Conservation (phyloP, 2,888 invertebrate genomes). For the Acleris laterana region DNA sequence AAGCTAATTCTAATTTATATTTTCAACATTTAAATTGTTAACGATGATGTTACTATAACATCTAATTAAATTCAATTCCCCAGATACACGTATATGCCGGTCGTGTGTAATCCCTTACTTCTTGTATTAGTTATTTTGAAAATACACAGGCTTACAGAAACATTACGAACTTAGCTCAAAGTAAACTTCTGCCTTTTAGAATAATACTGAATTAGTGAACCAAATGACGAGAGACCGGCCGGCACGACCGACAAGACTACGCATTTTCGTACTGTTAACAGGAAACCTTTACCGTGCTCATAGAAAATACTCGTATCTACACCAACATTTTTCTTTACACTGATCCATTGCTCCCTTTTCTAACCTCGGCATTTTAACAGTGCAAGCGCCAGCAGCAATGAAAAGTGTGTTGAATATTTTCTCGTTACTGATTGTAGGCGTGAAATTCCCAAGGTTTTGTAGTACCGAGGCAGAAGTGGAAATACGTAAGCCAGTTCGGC, state of each 20-base stretch:
- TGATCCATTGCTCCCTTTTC: constrained; percentile 42
- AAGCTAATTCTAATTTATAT: too few species aligned
- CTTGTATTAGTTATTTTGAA: not conserved
- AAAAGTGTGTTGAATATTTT: constrained; percentile 31
- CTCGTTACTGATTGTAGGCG: constrained; percentile 35
- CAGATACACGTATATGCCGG: not conserved
- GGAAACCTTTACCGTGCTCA: constrained; percentile 40
- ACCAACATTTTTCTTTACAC: constrained; percentile 12
- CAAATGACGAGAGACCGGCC: constrained; percentile 57
- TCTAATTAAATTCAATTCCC: not conserved
- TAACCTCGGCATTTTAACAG: not conserved
- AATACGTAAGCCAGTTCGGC: constrained; percentile 62
- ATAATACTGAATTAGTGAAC: constrained; percentile 64
- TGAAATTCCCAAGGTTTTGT: constrained; percentile 36
- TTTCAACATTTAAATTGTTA: too few species aligned
- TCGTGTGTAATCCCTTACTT: not conserved
- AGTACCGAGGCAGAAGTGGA: constrained; percentile 37
- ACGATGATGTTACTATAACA: not conserved
- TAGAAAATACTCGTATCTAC: constrained; percentile 17
- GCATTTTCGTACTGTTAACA: constrained; percentile 65
- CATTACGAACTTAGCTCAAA: constrained; percentile 6
- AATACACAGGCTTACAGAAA: not conserved
- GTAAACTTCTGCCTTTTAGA: constrained; percentile 49
- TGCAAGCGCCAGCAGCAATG: constrained; percentile 44
- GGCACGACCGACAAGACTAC: constrained; percentile 52